Evolutionary conservation across 2,797 vertebrate species (phyloP), one percentile per base, ranked within the genome.

Genomic region (Coregonus sp.): DNA sequence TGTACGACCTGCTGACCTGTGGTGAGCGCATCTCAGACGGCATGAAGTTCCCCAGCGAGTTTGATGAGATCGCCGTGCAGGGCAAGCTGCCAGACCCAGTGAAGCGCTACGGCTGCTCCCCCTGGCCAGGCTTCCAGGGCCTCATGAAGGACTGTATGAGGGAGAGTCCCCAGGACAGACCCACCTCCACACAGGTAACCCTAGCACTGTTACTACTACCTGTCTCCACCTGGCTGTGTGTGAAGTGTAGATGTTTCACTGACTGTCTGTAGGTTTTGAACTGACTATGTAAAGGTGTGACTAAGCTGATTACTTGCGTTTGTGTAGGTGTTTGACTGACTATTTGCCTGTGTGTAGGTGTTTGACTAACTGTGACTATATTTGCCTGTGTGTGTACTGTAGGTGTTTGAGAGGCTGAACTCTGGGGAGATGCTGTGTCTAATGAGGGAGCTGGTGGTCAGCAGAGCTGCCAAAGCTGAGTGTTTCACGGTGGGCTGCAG

Each of bases 41-140:
- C 63, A 87, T 97, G 92, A 98, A 96, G 91, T 99, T 99, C 92
- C 97, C 97, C 90, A 98, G 98, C 78, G 97, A 99, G 89, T 99
- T 99, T 86, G 98, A 99, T 86, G 97, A 99, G 89, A 85, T 97
- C 51, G 97, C 96, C 16, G 95, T 98, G 82, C 96, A 96, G 84
- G 97, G 97, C 59, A 99, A 97, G 85, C 92, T 99, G 73, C 97
- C 96, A 85, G 97, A 99, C 92, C 97, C 98, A 68, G 96, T 98
- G 3, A 95, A 95, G 88, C 95, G 98, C 87, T 97, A 97, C 73
- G 92, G 94, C n/a, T 97, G 96, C 89, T 84, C 93, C 0, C 95
- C 97, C 0, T 99, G 98, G 98, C 97, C 96, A 4, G 83, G 92
- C 82, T 93, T 98, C 86, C 96, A 99, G 90, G 89, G 87, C 16